phyloP scores from a whole-genome alignment of 2,797 vertebrate genomes.

The Gymnothorax reevesii region DNA sequence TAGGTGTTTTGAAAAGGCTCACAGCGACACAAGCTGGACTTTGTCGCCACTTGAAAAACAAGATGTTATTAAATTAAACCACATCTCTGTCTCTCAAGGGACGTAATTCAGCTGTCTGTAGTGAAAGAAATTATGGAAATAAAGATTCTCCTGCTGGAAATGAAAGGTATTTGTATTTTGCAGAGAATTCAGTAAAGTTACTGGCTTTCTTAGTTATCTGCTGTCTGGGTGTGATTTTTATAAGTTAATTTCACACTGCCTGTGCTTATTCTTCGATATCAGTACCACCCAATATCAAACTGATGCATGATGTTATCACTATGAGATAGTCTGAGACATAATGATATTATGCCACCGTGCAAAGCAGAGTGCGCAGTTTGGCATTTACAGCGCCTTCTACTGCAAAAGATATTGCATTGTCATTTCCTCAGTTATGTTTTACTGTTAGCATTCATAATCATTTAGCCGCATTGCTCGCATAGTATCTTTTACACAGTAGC shows the following conservation, averaged over 20 bases:
- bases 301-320: not conserved
- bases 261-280: not conserved
- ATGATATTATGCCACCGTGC: conserved; percentile 12
- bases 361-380: not conserved
- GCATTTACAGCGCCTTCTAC: not conserved
- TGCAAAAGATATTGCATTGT: not conserved
- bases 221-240: conserved; percentile 75
- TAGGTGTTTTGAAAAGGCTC: conserved; percentile 84
- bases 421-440: conserved; percentile 3
- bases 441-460: not conserved
- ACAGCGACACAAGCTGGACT: conserved; percentile 99
- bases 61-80: conserved; percentile 93
- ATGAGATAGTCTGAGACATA: not conserved
- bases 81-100: conserved; percentile 97
- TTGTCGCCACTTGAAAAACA: conserved; percentile 97
- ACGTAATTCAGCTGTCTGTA: conserved; percentile 98
- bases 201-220: conserved; percentile 97
- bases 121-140: conserved; percentile 85
- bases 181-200: conserved; percentile 99
- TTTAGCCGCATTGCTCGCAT: not conserved
- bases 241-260: conserved; percentile 54
- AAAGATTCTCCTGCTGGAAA: conserved; percentile 92
- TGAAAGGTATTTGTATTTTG: conserved; percentile 98
- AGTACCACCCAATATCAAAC: not conserved
- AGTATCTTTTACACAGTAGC: not conserved